Evolutionary conservation across 1,140 invertebrate species (phyloP), one percentile per base, ranked within the genome.

Genomic region (Scaptomyza pallida): DNA sequence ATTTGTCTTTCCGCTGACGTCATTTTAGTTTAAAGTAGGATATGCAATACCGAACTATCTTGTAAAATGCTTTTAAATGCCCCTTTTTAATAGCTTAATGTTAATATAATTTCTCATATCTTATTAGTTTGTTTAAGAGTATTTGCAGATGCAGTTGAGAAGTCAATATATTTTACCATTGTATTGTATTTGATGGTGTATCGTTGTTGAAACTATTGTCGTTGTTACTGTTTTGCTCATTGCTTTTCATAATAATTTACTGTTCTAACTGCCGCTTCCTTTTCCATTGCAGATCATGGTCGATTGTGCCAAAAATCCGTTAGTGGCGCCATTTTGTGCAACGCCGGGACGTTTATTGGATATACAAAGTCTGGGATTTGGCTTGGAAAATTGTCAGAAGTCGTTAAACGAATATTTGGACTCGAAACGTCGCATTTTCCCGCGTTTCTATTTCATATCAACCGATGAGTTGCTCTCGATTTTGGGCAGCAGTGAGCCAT

Each of bases 371-470:
- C 92, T 98, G n/a, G 94, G 94, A 51, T 65, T 92, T 21, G 95
- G 95, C 1, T 92, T 98, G 17, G 97, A 98, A 86, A 95, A 94
- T 75, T 98, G 97, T 92, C 97, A 98, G 92, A 98, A 98, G 90
- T 97, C 96, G 0, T 92, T 98, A 41, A 97, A 96, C 76, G 96
- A 98, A 79, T 98, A 98, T 91, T 92, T 98, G 50, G 96, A 97
- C 85, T 95, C 94, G 0, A 98, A 98, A 92, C 92, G 97, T 67
- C 94, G 95, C 64, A 93, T 96, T 52, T 98, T 98, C 89, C 96
- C 97, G 26, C 91, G 97, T 75, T 98, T 98, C 92, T 98, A 96
- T 92, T 98, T 98, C 90, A 96, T 98, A 72, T 98, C 97, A 5
- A 97, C 98, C 64, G 97, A 98, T 89, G 97, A 98, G 92, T 90